Evolutionary conservation across 1,140 invertebrate genomes (phyloP).

Genomic region (Atta texana): DNA sequence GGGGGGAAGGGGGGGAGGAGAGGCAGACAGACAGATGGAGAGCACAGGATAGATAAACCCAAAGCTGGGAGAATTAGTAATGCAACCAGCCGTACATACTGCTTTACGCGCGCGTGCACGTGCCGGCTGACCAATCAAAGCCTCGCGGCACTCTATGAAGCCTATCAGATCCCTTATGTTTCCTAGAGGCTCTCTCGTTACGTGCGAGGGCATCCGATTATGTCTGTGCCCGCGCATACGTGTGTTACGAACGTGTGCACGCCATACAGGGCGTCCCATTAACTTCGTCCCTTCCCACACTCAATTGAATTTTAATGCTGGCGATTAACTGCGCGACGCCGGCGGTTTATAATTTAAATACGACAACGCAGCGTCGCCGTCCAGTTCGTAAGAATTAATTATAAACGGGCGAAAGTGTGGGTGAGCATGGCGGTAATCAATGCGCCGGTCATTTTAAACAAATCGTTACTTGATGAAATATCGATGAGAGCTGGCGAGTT

Average conservation of each 20-base stretch:
- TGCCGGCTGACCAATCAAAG: slow-evolving; percentile 75
- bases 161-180: slow-evolving; percentile 75
- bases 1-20: not conserved
- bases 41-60: slow-evolving; percentile 59
- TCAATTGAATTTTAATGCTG: slow-evolving; percentile 61
- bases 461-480: slow-evolving; percentile 33
- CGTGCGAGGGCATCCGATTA: slow-evolving; percentile 54
- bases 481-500: slow-evolving; percentile 29
- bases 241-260: not conserved
- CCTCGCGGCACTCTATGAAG: slow-evolving; percentile 70
- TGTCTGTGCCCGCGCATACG: slow-evolving; percentile 4
- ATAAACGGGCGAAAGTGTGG: slow-evolving; percentile 52
- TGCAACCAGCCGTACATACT: slow-evolving; percentile 64
- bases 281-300: slow-evolving; percentile 48
- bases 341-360: slow-evolving; percentile 60
- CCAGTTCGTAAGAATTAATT: slow-evolving; percentile 56
- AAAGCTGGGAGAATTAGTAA: slow-evolving; percentile 73
- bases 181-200: slow-evolving; percentile 54
- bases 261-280: slow-evolving; percentile 65
- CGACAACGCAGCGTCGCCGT: slow-evolving; percentile 38
- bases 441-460: slow-evolving; percentile 31
- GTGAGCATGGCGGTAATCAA: slow-evolving; percentile 39
- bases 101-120: slow-evolving; percentile 66
- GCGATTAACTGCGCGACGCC: slow-evolving; percentile 60
- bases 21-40: not conserved